Evolutionary conservation across 2,888 invertebrate genomes (phyloP).

Genomic region (Peribatodes rhomboidaria): DNA sequence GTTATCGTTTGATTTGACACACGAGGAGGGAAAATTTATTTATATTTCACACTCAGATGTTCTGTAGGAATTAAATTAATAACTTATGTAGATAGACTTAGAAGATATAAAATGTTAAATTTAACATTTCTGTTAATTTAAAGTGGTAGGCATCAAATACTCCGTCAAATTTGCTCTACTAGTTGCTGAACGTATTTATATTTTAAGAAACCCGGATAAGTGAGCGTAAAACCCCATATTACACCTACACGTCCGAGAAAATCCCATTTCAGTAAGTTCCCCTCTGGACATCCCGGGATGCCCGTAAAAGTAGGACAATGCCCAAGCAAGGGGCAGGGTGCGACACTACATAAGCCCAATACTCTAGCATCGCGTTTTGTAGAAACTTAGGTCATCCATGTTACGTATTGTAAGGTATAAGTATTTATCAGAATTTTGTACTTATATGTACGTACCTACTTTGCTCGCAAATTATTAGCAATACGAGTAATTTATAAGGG

Average conservation of each 20-base stretch:
- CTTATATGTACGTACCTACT: neutral
- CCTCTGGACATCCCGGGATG: constrained; percentile 25
- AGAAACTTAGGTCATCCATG: constrained; percentile 3
- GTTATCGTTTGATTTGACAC: constrained; percentile 16
- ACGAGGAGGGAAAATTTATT: neutral
- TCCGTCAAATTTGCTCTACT: neutral
- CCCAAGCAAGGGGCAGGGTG: constrained; percentile 11
- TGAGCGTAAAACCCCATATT: constrained; percentile 10
- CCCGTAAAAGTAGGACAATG: constrained; percentile 34
- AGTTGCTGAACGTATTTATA: neutral
- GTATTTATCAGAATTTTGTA: too few species aligned
- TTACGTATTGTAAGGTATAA: constrained; percentile 2
- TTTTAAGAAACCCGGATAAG: neutral
- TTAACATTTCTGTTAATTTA: neutral
- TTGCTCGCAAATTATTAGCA: neutral
- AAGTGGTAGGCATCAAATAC: neutral
- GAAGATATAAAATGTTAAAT: neutral
- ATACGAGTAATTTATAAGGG: neutral
- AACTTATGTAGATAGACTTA: neutral
- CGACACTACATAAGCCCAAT: constrained; percentile 22
- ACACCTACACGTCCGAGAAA: constrained; percentile 21
- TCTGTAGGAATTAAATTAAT: neutral
- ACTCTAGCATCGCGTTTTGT: constrained; percentile 27
- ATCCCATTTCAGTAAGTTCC: constrained; percentile 27
- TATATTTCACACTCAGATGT: constrained; percentile 2